These are phyloP conservation scores for Mesembrinibis cayennensis DNA, from an alignment of 2,113 vertebrate genomes.

Conservation along the genomic window DNA sequence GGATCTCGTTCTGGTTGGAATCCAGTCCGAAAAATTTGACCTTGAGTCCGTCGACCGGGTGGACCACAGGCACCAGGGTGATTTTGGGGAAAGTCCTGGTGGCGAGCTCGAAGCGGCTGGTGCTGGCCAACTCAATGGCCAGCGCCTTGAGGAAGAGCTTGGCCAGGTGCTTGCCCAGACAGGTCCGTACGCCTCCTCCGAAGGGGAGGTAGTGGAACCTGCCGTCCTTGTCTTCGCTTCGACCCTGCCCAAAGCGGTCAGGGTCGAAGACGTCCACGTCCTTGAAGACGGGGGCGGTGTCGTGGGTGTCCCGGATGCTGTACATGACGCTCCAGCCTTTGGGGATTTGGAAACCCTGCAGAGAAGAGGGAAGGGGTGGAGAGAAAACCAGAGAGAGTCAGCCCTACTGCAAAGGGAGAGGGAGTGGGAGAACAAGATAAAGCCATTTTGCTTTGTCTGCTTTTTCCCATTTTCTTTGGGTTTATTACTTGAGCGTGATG, in stretches of 20 bases:
- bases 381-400: not conserved
- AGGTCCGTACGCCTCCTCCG: slow-evolving; percentile 91
- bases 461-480: not conserved
- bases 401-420: not conserved
- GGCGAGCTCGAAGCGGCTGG: slow-evolving; percentile 93
- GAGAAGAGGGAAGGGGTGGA: not conserved
- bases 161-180: slow-evolving; percentile 95
- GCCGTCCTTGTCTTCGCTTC: slow-evolving; percentile 91
- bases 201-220: slow-evolving; percentile 98
- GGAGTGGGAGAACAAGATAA: fast-evolving
- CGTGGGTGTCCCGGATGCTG: slow-evolving; percentile 97
- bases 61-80: slow-evolving; percentile 91
- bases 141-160: slow-evolving; percentile 93
- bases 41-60: slow-evolving; percentile 90
- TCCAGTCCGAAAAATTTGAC: slow-evolving; percentile 97
- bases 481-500: fast-evolving
- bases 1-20: slow-evolving; percentile 98
- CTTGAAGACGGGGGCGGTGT: slow-evolving; percentile 92
- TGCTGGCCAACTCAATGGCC: slow-evolving; percentile 92
- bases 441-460: not conserved
- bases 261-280: slow-evolving; percentile 91
- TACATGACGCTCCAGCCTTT: slow-evolving; percentile 99
- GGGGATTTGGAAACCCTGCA: slow-evolving; percentile 95
- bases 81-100: slow-evolving; percentile 91
- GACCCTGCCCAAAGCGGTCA: slow-evolving; percentile 90